Evolutionary conservation across 2,113 vertebrate species (phyloP), one percentile per base, ranked within the genome.

Genomic region (Brachyhypopomus occidentalis): DNA sequence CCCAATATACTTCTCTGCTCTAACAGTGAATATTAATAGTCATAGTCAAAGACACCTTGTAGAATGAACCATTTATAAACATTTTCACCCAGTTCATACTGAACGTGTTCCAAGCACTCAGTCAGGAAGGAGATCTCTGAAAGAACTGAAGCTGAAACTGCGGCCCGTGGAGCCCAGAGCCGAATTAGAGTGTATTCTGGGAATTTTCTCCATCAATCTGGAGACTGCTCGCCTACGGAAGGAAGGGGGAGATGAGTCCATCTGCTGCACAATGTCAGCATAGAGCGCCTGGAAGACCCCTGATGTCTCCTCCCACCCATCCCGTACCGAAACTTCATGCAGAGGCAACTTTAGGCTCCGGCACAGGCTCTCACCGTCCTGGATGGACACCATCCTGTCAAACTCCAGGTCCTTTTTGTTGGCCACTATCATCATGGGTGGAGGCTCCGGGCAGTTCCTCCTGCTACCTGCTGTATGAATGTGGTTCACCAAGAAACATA

Each of bases 381-480:
- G 84, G 0, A 85, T 88, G 85, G 91, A 88, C 74, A 95, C 94
- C 94, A 95, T 95, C 55, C 94, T 87, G 87, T 95, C 94, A 1
- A 90, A 94, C 89, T 94, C 87, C 80, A 95, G 85, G 91, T 95
- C 94, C 81, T 93, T 94, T 88, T 95, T 94, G 84, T 94, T 95
- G 81, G 81, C 94, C 58, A 95, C 92, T 17, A 95, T 91, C 80
- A 93, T 86, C 0, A 93, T 82, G 0, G 94, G 93, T 0, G 93
- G 93, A 36, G 91, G 88, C 27, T 93, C 93, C 0, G 36, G 0
- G 1, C 62, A 63, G 0, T 83, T 34, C 62, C 92, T 84, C 74
- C 89, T 91, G 64, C 89, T 86, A 70, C 88, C 87, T 12, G 52
- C 64, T 0, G 72, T 56, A 84, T 94, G 92, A 75, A 93, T 84